Evolutionary conservation across 2,888 invertebrate genomes (phyloP).

Genomic region (Dynastes maya): DNA sequence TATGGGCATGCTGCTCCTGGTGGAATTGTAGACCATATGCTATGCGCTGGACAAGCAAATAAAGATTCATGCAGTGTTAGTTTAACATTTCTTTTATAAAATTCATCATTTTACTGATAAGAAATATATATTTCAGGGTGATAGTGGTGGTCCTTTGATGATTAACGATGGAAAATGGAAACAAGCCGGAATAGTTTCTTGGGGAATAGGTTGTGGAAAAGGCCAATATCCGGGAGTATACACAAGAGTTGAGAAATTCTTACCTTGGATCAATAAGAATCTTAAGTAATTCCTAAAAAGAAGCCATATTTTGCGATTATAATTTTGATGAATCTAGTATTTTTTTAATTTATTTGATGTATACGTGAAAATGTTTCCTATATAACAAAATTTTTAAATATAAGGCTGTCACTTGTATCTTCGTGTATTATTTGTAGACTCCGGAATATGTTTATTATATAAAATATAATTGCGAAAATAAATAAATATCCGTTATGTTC

Average conservation of each 20-base stretch:
- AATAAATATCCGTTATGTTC: background rate
- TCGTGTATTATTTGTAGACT: constrained; percentile 19
- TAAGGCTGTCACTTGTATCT: constrained; percentile 38
- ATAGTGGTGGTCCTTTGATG: constrained; percentile 92
- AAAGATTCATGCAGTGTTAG: constrained; percentile 93
- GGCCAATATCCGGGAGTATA: constrained; percentile 94
- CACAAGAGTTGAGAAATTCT: constrained; percentile 86
- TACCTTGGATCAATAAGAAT: constrained; percentile 91
- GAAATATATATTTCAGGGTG: constrained; percentile 77
- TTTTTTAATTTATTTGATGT: constrained; percentile 44
- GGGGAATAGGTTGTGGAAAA: constrained; percentile 94
- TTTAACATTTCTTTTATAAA: constrained; percentile 57
- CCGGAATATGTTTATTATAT: background rate
- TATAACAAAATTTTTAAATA: constrained; percentile 46
- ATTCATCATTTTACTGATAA: background rate
- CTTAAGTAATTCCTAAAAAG: constrained; percentile 73
- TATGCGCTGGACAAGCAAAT: constrained; percentile 88
- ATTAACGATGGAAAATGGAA: constrained; percentile 84
- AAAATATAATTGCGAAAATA: background rate
- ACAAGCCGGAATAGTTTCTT: constrained; percentile 91
- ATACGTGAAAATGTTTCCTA: constrained; percentile 47
- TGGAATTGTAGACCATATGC: constrained; percentile 89
- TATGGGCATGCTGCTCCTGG: constrained; percentile 92
- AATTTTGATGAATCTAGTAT: constrained; percentile 30
- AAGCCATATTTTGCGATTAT: constrained; percentile 14